Evolutionary conservation across 2,113 vertebrate species (phyloP), one percentile per base, ranked within the genome.

Genomic region (Bungarus multicinctus): DNA sequence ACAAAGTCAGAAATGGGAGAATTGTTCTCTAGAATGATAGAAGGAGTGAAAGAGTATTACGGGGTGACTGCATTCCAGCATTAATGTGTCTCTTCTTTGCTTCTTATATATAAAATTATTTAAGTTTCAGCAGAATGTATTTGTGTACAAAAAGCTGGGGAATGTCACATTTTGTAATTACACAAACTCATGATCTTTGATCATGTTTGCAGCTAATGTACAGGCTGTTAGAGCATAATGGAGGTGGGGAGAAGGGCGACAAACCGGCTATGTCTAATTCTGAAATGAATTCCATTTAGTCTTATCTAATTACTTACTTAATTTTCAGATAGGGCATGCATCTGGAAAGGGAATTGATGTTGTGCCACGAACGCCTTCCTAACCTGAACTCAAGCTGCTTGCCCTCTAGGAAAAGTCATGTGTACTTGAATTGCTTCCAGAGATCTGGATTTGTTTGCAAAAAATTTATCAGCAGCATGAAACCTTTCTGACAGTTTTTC

Each of bases 111-210:
- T 4, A 0, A 0, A 90, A 14, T 22, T 93, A 94, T 93, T 85
- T 23, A 53, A 92, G 94, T 30, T 91, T 87, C 0, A 1, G 64
- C n/a, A 89, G 90, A 93, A 85, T 85, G 89, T 54, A 69, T 92
- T 94, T 85, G 7, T 87, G 86, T 92, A 92, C 89, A 12, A 34
- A 45, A 94, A 60, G 89, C 25, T 20, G 45, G n/a, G 93, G 93
- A 96, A 85, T 47, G 93, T 34, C 81, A 45, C 45, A 89, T 64
- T 81, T 93, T 58, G 87, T 93, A 93, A 92, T 92, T 94, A 95
- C 43, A n/a, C 22, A 88, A 95, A 18, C 93, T 55, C 87, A 85
- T 90, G 90, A 93, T 69, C 3, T 87, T 93, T 92, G 53, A 22
- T 93, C 18, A 22, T 53, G 27, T 93, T 96, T 95, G 9, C n/a